Evolutionary conservation across 2,797 vertebrate species (phyloP).

Genomic region (Phalanger gymnotis): DNA sequence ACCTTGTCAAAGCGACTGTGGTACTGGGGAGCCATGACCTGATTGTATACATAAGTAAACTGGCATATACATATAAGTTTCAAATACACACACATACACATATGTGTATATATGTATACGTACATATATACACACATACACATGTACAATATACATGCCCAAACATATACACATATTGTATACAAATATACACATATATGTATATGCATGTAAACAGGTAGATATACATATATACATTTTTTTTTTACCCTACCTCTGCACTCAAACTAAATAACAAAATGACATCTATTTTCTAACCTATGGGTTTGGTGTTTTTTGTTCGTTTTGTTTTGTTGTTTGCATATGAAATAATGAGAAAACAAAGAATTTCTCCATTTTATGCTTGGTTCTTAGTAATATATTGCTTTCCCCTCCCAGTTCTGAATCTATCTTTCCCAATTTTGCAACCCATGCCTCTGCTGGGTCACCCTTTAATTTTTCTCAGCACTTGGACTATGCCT

Average conservation of each 20-base stretch:
- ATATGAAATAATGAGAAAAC: slow-evolving; percentile 21
- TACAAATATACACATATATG: too few relatives aligned
- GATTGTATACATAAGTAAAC: background rate
- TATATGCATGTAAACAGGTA: background rate
- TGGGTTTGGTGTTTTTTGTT: background rate
- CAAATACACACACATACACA: background rate
- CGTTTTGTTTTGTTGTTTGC: slow-evolving; percentile 30
- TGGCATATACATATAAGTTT: background rate
- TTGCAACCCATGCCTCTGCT: background rate
- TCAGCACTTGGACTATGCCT: too few relatives aligned
- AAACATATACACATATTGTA: background rate
- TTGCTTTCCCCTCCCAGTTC: background rate
- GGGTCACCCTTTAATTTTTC: background rate
- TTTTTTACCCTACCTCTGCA: background rate
- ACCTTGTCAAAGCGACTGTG: background rate
- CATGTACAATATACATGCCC: too few relatives aligned
- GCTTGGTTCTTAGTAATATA: background rate
- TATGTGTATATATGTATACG: too few relatives aligned
- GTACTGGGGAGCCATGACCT: background rate
- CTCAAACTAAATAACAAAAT: background rate
- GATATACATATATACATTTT: background rate
- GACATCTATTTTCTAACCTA: background rate
- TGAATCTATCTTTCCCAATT: background rate
- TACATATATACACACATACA: too few relatives aligned
- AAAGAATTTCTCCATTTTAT: background rate